Conservation (phyloP, 2,888 invertebrate genomes). For the Phaonia tiefii region DNA sequence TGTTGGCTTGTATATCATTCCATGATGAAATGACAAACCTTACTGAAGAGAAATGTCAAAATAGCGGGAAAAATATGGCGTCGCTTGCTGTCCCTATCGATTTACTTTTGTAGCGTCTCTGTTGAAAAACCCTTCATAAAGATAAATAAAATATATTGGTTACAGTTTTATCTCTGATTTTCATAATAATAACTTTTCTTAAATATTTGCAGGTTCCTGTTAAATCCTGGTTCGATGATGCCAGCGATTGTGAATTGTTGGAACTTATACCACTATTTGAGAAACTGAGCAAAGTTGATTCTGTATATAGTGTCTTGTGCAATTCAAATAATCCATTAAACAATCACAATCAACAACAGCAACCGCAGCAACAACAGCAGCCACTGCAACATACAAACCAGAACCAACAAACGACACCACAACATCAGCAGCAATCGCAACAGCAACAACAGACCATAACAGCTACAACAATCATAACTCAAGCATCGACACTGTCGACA, state of each 20-base stretch:
- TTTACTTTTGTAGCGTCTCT: too few relatives aligned
- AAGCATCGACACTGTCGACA: slow-evolving; percentile 70
- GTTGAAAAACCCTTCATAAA: too few relatives aligned
- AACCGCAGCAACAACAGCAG: slow-evolving; percentile 73
- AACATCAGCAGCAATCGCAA: slow-evolving; percentile 71
- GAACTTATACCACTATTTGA: slow-evolving; percentile 99
- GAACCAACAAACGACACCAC: slow-evolving; percentile 72
- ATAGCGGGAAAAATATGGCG: too few relatives aligned
- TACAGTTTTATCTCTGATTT: too few relatives aligned
- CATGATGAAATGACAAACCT: too few relatives aligned
- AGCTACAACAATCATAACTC: slow-evolving; percentile 76
- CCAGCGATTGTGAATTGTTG: slow-evolving; percentile 96
- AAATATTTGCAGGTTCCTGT: slow-evolving; percentile 94
- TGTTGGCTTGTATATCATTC: too few relatives aligned
- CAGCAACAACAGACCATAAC: slow-evolving; percentile 78
- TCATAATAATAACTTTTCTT: too few relatives aligned
- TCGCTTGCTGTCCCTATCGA: too few relatives aligned
- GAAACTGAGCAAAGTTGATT: slow-evolving; percentile 96
- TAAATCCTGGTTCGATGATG: slow-evolving; percentile 99
- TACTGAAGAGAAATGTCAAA: too few relatives aligned
- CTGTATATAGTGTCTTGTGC: slow-evolving; percentile 96
- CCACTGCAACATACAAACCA: slow-evolving; percentile 70
- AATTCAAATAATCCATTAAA: slow-evolving; percentile 92
- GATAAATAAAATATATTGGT: too few relatives aligned
- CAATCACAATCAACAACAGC: slow-evolving; percentile 72